Evolutionary conservation across 1,140 invertebrate genomes (phyloP).

Genomic region (Monomorium pharaonis): DNA sequence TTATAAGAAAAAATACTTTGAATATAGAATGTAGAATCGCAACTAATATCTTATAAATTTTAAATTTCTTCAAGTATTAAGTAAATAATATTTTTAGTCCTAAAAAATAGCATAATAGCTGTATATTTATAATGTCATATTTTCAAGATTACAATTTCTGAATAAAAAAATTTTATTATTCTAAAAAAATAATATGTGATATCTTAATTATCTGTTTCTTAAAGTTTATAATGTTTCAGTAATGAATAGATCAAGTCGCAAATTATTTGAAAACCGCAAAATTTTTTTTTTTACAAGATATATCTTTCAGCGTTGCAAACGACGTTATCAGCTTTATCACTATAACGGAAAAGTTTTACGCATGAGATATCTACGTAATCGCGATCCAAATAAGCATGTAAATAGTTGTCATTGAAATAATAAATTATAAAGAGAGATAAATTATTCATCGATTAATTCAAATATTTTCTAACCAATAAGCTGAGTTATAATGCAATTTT

Average conservation of each 20-base stretch:
- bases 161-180: too few relatives aligned
- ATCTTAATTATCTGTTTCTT: neutral
- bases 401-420: neutral
- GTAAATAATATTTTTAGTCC: neutral
- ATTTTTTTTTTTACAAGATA: neutral
- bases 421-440: neutral
- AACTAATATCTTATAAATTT: neutral
- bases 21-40: neutral
- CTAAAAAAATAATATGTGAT: too few relatives aligned
- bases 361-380: neutral
- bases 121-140: neutral
- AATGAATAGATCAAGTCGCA: neutral
- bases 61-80: neutral
- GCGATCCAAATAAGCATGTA: neutral
- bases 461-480: neutral
- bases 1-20: neutral
- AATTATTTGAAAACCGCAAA: neutral
- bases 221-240: neutral
- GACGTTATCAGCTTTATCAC: constrained; percentile 26
- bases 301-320: neutral
- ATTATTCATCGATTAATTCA: neutral
- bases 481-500: neutral
- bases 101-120: neutral
- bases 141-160: neutral
- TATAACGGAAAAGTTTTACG: neutral